These are phyloP conservation scores for Pelobates cultripes DNA, from an alignment of 2,797 vertebrate species.

Conservation along the genomic window DNA sequence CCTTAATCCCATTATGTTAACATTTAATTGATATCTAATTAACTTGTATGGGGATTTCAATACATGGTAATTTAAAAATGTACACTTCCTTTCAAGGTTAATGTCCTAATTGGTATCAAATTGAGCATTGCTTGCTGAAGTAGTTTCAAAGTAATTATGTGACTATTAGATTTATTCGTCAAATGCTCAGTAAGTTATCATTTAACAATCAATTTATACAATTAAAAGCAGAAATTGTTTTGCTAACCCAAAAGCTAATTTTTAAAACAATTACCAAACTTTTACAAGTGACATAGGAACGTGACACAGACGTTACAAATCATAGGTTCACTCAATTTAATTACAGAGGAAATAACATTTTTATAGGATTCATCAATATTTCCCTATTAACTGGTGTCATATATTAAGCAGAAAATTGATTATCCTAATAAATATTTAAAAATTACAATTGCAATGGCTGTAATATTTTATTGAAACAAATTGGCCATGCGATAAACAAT, in stretches of 20 bases:
- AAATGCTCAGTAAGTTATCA: constrained; percentile 69
- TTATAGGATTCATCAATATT: constrained; percentile 51
- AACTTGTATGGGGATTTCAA: constrained; percentile 61
- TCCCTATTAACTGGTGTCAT: constrained; percentile 44
- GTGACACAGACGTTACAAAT: constrained; percentile 43
- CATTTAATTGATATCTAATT: constrained; percentile 70
- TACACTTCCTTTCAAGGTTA: constrained; percentile 69
- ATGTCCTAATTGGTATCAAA: constrained; percentile 69
- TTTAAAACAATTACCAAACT: constrained; percentile 61
- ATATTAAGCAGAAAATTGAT: constrained; percentile 47
- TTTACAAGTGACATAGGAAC: constrained; percentile 61
- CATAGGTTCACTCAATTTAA: constrained; percentile 53
- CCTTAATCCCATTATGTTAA: constrained; percentile 64
- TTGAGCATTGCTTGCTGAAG: constrained; percentile 72
- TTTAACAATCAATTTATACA: constrained; percentile 70
- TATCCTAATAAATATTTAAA: constrained; percentile 52
- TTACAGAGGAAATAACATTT: constrained; percentile 58
- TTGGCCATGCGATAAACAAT: constrained; percentile 48
- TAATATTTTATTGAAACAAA: constrained; percentile 48
- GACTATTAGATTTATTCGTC: constrained; percentile 73
- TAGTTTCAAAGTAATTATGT: constrained; percentile 75
- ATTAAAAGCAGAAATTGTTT: constrained; percentile 70
- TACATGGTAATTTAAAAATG: constrained; percentile 58
- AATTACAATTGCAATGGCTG: constrained; percentile 43
- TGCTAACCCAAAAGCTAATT: constrained; percentile 67